Conservation (phyloP, 2,888 invertebrate species). For the Brassicogethes aeneus region DNA sequence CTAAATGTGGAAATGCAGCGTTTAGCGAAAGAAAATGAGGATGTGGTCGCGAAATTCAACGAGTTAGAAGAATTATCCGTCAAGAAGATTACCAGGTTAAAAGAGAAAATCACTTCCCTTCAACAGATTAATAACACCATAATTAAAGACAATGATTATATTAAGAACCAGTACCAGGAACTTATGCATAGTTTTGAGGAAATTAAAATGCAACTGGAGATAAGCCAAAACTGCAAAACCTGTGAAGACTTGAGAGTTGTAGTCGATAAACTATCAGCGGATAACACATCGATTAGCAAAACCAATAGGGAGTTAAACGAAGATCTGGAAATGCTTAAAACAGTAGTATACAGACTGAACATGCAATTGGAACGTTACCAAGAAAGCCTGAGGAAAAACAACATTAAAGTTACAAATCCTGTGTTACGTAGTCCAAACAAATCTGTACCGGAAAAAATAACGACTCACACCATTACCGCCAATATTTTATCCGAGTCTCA, state of each 20-base stretch:
- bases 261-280: constrained; percentile 43
- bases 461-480: constrained; percentile 9
- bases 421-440: constrained; percentile 7
- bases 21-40: constrained; percentile 45
- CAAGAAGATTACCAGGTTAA: constrained; percentile 53
- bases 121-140: constrained; percentile 54
- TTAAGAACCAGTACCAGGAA: constrained; percentile 45
- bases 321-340: constrained; percentile 67
- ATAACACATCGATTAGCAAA: constrained; percentile 44
- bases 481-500: constrained; percentile 30
- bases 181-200: constrained; percentile 46
- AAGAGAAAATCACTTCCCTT: constrained; percentile 51
- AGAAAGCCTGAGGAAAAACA: constrained; percentile 49
- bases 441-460: constrained; percentile 6
- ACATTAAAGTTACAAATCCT: constrained; percentile 21
- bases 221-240: constrained; percentile 40
- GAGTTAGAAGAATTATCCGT: constrained; percentile 42
- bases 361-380: constrained; percentile 71
- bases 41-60: constrained; percentile 44
- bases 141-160: constrained; percentile 51
- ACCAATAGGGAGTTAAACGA: constrained; percentile 52
- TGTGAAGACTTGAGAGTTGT: constrained; percentile 40
- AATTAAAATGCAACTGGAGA: constrained; percentile 43
- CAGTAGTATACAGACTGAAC: constrained; percentile 67
- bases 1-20: constrained; percentile 46